A percentile compares a stretch with the other conserved stretches of the same genome.
Conservation (phyloP, 2,113 vertebrate species). For the Cygnus atratus region DNA sequence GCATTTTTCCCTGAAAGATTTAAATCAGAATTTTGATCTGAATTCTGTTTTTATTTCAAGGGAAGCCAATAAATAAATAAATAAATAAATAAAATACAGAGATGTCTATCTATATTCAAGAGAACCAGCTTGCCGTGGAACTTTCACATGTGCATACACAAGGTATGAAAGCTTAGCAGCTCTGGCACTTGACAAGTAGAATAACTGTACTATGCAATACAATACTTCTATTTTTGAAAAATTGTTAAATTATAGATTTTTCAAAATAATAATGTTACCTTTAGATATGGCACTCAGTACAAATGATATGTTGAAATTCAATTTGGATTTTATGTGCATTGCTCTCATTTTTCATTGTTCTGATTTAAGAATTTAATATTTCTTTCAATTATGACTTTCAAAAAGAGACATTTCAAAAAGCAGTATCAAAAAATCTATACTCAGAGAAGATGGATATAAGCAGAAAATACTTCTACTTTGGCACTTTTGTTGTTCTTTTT, state of each 20-base stretch:
- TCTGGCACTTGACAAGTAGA: background rate
- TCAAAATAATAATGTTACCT: background rate
- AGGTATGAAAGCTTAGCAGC: background rate
- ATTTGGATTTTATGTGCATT: background rate
- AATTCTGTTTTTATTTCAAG: background rate
- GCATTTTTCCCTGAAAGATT: background rate
- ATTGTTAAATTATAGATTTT: background rate
- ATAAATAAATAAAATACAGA: background rate
- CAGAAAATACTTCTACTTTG: background rate
- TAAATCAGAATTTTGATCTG: background rate
- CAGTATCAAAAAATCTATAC: background rate
- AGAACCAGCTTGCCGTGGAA: background rate
- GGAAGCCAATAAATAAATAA: background rate
- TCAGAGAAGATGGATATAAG: background rate
- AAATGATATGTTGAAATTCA: background rate
- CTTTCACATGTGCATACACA: background rate
- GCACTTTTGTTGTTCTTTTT: background rate
- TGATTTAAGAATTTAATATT: background rate
- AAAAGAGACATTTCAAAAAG: background rate
- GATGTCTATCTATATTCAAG: background rate
- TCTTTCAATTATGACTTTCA: background rate
- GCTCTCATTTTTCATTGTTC: background rate
- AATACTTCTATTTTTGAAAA: rapidly evolving
- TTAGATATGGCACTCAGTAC: background rate
- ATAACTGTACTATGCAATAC: background rate